phyloP scores from a whole-genome alignment of 1,140 invertebrate species.

The Brachionus rotundiformis region DNA sequence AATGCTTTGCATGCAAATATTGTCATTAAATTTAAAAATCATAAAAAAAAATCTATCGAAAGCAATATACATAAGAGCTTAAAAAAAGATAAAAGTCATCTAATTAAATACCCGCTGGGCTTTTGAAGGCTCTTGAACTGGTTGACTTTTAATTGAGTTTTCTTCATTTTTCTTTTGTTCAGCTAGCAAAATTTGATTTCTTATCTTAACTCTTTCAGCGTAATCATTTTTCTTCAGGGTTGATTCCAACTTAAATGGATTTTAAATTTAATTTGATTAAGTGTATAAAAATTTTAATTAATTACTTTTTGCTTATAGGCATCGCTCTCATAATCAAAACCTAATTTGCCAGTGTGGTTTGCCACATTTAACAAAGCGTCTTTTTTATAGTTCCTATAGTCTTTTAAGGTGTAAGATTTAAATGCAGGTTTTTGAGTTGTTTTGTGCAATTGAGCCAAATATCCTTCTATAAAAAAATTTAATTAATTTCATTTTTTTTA shows the following conservation, averaged over 20 bases:
- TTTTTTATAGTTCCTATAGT: slow-evolving; percentile 51
- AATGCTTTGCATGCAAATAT: slow-evolving; percentile 46
- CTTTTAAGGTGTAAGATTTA: slow-evolving; percentile 42
- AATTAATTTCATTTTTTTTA: background rate
- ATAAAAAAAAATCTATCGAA: background rate
- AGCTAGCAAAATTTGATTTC: slow-evolving; percentile 29
- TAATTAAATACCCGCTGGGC: slow-evolving; percentile 49
- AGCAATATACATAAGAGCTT: background rate
- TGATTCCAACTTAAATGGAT: slow-evolving; percentile 13
- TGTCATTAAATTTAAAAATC: background rate
- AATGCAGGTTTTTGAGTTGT: background rate
- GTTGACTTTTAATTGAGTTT: slow-evolving; percentile 37
- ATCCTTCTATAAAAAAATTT: background rate
- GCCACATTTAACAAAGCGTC: slow-evolving; percentile 19
- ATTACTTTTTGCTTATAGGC: slow-evolving; percentile 49
- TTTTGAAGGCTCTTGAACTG: slow-evolving; percentile 45
- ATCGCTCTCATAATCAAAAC: slow-evolving; percentile 46
- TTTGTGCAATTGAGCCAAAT: slow-evolving; percentile 49
- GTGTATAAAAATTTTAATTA: background rate
- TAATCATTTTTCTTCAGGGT: slow-evolving; percentile 32
- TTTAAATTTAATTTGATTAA: background rate
- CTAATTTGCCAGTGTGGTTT: slow-evolving; percentile 41
- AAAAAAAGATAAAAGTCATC: background rate
- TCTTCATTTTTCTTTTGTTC: slow-evolving; percentile 46
- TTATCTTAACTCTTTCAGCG: slow-evolving; percentile 38